Base-by-base conservation (phyloP, 2,888 invertebrate genomes). In the Dynastes tityus region DNA sequence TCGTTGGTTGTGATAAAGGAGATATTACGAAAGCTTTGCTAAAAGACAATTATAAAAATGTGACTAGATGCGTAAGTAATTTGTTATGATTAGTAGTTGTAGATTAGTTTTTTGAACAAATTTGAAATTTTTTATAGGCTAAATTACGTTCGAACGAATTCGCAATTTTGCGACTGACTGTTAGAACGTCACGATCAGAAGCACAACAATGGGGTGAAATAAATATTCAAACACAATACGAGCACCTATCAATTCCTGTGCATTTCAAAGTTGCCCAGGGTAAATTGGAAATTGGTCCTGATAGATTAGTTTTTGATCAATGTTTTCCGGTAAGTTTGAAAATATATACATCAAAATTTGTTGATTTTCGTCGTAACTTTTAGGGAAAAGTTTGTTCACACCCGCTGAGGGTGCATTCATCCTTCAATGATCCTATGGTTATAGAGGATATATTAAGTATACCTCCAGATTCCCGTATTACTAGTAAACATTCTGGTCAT, bases 301-400 rank as follows among this genome's bases (percentile, higher is more conserved):
- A 92, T 84, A 90, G 92, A 84, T 89, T 96, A 49, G 90, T 93
- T 71, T 94, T 96, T 87, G 92, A 93, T 81, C 93, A 94, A 87
- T 95, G 95, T 85, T 96, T 95, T 91, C 96, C 95, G 80, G 95
- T 95, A 89, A 92, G 92, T 91, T 81, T 76, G 13, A 11, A 0
- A 5, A 61, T 32, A 22, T 22, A 1, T 22, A 32, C 32, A 4
- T 32, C 32, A 32, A 32, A 32, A 32, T 55, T 55, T 11, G 5
- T 55, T 4, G 0, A 32, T 32, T 32, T 32, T 32, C 32, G 32
- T 16, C 6, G 11, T 77, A 27, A 61, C n/a, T 80, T 61, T 79
- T 88, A 95, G 95, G 95, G 94, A 81, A 95, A 94, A 88, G 91
- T 94, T 82, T 95, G 95, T 85, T 91, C 92, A 71, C 93, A 94